Evolutionary conservation across 1,140 invertebrate genomes (phyloP).

Genomic region (Apocrypta bakeri): DNA sequence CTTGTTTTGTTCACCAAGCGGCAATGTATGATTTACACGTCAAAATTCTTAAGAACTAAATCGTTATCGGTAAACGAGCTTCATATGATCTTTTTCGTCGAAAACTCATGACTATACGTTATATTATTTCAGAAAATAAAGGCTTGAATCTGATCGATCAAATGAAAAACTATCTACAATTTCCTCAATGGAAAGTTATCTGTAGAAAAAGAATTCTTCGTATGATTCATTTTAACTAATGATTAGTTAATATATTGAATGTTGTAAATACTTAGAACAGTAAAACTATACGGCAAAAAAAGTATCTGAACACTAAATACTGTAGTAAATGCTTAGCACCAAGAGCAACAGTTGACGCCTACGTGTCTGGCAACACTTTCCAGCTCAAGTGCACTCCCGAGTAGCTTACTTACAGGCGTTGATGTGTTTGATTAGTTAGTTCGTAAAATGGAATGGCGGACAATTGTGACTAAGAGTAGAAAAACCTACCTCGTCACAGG

Average conservation of each 20-base stretch:
- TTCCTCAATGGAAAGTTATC: too few relatives aligned
- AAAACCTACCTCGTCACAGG: neutral
- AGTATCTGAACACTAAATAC: too few relatives aligned
- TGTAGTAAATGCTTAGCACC: too few relatives aligned
- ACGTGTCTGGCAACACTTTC: neutral
- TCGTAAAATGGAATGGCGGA: conserved; percentile 22
- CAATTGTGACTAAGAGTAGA: neutral
- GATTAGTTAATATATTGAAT: too few relatives aligned
- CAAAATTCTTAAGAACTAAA: neutral
- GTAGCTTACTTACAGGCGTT: conserved; percentile 30
- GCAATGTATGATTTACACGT: neutral
- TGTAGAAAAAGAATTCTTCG: too few relatives aligned
- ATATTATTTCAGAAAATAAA: too few relatives aligned
- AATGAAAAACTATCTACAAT: too few relatives aligned
- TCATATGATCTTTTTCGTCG: neutral
- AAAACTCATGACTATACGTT: neutral
- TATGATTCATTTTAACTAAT: too few relatives aligned
- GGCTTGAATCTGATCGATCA: neutral
- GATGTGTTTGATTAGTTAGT: neutral
- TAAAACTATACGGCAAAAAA: too few relatives aligned
- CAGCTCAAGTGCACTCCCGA: neutral
- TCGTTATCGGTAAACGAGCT: neutral
- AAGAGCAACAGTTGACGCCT: conserved; percentile 2
- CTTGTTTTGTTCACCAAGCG: neutral
- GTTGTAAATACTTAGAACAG: too few relatives aligned